phyloP scores from a whole-genome alignment of 1,140 invertebrate species.

The Melipona quadrifasciata region DNA sequence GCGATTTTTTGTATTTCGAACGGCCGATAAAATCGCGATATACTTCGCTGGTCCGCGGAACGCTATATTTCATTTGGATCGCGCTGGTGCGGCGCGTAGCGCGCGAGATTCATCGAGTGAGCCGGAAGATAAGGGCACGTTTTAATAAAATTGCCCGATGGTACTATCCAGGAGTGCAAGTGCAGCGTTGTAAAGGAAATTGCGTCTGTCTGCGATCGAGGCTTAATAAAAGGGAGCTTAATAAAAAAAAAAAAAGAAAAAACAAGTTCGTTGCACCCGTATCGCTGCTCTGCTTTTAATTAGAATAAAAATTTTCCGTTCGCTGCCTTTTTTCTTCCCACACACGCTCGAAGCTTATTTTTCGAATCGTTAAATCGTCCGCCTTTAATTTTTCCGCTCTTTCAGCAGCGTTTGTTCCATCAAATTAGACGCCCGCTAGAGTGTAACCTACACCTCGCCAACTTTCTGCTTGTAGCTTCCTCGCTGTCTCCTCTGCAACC shows the following conservation, averaged over 20 bases:
- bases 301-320: neutral
- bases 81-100: neutral
- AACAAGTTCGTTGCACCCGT: neutral
- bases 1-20: constrained; percentile 41
- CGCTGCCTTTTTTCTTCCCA: neutral
- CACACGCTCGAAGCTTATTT: neutral
- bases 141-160: constrained; percentile 36
- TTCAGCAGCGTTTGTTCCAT: neutral
- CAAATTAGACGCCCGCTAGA: neutral
- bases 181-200: neutral
- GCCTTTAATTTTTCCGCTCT: neutral
- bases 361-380: neutral
- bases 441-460: neutral
- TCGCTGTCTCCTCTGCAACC: neutral
- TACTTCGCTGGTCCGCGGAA: constrained; percentile 1
- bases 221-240: neutral
- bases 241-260: too few species aligned
- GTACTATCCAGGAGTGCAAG: neutral
- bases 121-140: constrained; percentile 26
- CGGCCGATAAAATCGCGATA: constrained; percentile 56
- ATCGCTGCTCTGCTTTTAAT: neutral
- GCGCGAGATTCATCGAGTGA: neutral
- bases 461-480: too few species aligned
- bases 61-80: constrained; percentile 39
- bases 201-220: neutral